phyloP scores from a whole-genome alignment of 1,140 invertebrate genomes.

The Lethrus apterus region DNA sequence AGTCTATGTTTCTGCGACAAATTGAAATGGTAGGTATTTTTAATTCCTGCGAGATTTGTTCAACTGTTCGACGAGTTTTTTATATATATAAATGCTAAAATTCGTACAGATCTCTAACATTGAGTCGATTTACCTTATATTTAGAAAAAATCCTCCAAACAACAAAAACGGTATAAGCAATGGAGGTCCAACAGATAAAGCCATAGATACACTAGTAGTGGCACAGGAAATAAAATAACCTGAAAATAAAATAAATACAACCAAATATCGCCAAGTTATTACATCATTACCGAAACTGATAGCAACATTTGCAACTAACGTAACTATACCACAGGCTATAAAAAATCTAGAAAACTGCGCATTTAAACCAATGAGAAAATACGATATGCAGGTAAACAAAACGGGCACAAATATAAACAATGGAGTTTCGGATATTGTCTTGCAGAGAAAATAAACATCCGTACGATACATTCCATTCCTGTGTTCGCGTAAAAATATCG shows the following conservation, averaged over 20 bases:
- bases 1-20: too few species aligned
- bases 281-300: conserved; percentile 85
- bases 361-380: conserved; percentile 83
- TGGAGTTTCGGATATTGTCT: conserved; percentile 81
- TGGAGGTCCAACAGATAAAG: conserved; percentile 81
- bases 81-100: too few species aligned
- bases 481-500: conserved; percentile 87
- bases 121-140: conserved; percentile 73
- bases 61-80: too few species aligned
- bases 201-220: conserved; percentile 72
- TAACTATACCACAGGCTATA: conserved; percentile 62
- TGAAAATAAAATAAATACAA: conserved; percentile 41
- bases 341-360: conserved; percentile 64
- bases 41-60: too few species aligned
- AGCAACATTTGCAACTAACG: conserved; percentile 82
- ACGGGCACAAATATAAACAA: conserved; percentile 75
- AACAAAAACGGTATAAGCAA: conserved; percentile 87
- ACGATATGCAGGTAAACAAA: conserved; percentile 76
- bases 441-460: conserved; percentile 89
- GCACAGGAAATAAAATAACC: conserved; percentile 86
- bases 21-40: too few species aligned
- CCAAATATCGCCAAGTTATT: conserved; percentile 1
- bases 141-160: conserved; percentile 94
- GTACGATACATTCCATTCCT: conserved; percentile 87
- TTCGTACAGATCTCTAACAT: too few species aligned